Percentiles rank a stretch among this genome's conserved stretches.
These are phyloP conservation scores for Papio anubis DNA, from an alignment of 2,113 vertebrate species.

Conservation along the genomic window DNA sequence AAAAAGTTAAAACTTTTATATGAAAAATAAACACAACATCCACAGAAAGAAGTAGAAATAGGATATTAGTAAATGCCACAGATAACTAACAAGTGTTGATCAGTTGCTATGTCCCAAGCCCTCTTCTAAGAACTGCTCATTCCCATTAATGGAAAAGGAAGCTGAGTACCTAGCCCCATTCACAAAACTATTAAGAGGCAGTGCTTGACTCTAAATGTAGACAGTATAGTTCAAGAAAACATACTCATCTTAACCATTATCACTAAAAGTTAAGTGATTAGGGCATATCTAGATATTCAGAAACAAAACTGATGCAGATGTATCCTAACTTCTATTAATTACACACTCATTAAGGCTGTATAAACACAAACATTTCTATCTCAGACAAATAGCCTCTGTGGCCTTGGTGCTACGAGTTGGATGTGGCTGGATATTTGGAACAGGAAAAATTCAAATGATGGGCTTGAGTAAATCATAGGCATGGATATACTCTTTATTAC, in stretches of 20 bases:
- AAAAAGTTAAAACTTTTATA: neutral
- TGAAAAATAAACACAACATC: constrained; percentile 18
- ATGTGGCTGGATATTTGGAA: neutral
- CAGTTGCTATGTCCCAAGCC: neutral
- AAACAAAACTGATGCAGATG: neutral
- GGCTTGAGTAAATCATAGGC: neutral
- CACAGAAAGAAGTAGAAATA: neutral
- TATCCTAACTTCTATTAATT: neutral
- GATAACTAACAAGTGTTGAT: neutral
- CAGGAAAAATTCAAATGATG: neutral
- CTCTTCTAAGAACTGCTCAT: neutral
- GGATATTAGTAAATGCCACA: neutral
- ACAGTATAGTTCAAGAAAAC: neutral
- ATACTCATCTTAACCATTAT: neutral
- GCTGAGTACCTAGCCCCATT: neutral
- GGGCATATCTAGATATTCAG: neutral
- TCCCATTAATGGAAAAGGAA: neutral
- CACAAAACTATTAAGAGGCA: neutral
- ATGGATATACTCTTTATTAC: neutral
- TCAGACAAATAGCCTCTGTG: neutral
- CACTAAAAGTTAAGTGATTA: neutral
- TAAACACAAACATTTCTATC: neutral
- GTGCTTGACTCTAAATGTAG: neutral
- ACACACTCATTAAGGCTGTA: neutral
- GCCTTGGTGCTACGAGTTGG: neutral